Percentiles rank a stretch among this genome's conserved stretches.
Evolutionary conservation across 2,113 vertebrate species (phyloP).

Genomic region (Gymnarchus niloticus): DNA sequence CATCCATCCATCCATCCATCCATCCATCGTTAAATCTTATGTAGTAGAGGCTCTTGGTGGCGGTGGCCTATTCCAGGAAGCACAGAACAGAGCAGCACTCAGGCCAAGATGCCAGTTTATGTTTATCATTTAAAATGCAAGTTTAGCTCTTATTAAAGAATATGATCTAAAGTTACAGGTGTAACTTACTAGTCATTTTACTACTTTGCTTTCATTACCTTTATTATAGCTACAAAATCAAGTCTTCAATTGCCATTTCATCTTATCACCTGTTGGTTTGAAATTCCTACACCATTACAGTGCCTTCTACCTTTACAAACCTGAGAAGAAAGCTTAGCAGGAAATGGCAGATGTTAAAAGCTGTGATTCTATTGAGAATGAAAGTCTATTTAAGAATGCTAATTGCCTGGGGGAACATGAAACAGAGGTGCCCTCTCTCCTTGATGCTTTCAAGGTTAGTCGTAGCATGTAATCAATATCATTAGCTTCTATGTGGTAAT

Average conservation of each 20-base stretch:
- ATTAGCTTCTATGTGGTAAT: constrained; percentile 49
- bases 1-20: not conserved
- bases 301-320: not conserved
- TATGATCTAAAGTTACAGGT: not conserved
- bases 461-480: constrained; percentile 53
- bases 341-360: not conserved
- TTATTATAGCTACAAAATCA: not conserved
- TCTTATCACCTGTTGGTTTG: not conserved
- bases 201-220: not conserved
- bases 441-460: constrained; percentile 40
- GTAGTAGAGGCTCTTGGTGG: not conserved
- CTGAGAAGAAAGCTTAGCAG: not conserved
- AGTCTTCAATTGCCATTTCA: not conserved
- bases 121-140: not conserved
- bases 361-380: not conserved
- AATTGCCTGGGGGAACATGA: not conserved
- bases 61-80: not conserved
- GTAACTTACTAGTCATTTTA: not conserved
- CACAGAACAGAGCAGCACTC: not conserved
- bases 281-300: not conserved
- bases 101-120: not conserved
- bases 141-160: not conserved
- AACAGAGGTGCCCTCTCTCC: not conserved
- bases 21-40: not conserved
- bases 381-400: constrained; percentile 7